A percentile compares a stretch with the other conserved stretches of the same genome.
phyloP scores from a whole-genome alignment of 2,888 invertebrate genomes.

The Sphecodes monilicornis region DNA sequence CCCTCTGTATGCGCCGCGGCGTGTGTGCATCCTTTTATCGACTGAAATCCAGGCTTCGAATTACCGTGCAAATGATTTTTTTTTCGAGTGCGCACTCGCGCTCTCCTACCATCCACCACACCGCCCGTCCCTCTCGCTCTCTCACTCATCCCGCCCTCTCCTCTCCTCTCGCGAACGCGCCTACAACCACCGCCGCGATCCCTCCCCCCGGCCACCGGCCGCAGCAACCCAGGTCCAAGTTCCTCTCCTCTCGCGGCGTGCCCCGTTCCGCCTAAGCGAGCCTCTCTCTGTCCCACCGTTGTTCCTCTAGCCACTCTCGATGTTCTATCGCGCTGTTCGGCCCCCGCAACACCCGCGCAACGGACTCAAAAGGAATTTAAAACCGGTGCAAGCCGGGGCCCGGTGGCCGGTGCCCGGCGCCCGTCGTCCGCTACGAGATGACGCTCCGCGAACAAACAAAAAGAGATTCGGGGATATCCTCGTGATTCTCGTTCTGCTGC shows the following conservation, averaged over 20 bases:
- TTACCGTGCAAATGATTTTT: slow-evolving; percentile 85
- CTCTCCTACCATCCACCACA: slow-evolving; percentile 44
- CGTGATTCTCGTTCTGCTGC: slow-evolving; percentile 60
- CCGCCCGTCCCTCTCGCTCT: slow-evolving; percentile 21
- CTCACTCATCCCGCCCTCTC: slow-evolving; percentile 34
- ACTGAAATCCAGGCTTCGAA: slow-evolving; percentile 85
- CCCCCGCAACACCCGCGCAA: slow-evolving; percentile 52
- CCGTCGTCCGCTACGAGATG: slow-evolving; percentile 58
- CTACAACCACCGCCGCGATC: slow-evolving; percentile 31
- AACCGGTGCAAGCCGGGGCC: slow-evolving; percentile 74
- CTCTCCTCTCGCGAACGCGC: background rate
- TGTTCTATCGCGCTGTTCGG: slow-evolving; percentile 37
- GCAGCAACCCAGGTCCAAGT: slow-evolving; percentile 5
- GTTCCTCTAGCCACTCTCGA: slow-evolving; percentile 16
- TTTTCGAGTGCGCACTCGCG: slow-evolving; percentile 74
- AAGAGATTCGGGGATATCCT: slow-evolving; percentile 65
- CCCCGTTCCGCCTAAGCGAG: background rate
- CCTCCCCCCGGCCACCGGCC: slow-evolving; percentile 57
- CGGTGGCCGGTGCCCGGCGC: background rate
- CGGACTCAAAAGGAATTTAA: slow-evolving; percentile 84
- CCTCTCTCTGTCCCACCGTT: slow-evolving; percentile 14
- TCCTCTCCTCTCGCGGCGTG: slow-evolving; percentile 15
- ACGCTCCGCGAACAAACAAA: slow-evolving; percentile 62
- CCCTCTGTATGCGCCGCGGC: slow-evolving; percentile 84
- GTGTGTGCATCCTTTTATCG: slow-evolving; percentile 84